These are phyloP conservation scores for Charanyca ferruginea DNA, from an alignment of 2,888 invertebrate genomes.

Conservation along the genomic window DNA sequence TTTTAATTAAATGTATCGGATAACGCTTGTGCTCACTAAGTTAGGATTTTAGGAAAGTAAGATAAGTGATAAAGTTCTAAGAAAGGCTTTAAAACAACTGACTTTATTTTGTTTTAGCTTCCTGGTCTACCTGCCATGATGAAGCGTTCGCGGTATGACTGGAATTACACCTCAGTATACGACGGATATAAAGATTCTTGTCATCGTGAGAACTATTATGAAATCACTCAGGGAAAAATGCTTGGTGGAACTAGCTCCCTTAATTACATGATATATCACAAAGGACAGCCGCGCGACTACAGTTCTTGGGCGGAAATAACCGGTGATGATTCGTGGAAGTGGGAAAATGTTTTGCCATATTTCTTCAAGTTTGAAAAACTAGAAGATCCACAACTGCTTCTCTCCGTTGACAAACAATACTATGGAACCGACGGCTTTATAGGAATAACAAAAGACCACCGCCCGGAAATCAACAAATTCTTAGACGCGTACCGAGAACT, in stretches of 20 bases:
- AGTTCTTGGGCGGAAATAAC: conserved; percentile 66
- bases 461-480: conserved; percentile 50
- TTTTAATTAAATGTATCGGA: no score
- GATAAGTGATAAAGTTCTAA: no score
- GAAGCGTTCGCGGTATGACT: conserved; percentile 66
- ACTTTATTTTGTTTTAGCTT: conserved; percentile 61
- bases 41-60: no score
- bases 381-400: conserved; percentile 55
- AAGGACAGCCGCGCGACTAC: conserved; percentile 72
- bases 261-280: conserved; percentile 70
- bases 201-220: conserved; percentile 43
- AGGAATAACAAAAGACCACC: conserved; percentile 60
- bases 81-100: not conserved
- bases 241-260: conserved; percentile 75
- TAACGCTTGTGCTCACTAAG: no score
- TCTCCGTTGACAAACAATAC: conserved; percentile 52
- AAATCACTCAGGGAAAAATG: conserved; percentile 71
- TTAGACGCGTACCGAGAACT: conserved; percentile 78
- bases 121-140: conserved; percentile 65
- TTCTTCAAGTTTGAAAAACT: conserved; percentile 71
- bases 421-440: conserved; percentile 65
- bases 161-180: conserved; percentile 70
- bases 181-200: conserved; percentile 58
- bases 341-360: conserved; percentile 67
- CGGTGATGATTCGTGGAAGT: conserved; percentile 70